Conservation (phyloP, 1,140 invertebrate genomes). For the Tetramorium simillimum region DNA sequence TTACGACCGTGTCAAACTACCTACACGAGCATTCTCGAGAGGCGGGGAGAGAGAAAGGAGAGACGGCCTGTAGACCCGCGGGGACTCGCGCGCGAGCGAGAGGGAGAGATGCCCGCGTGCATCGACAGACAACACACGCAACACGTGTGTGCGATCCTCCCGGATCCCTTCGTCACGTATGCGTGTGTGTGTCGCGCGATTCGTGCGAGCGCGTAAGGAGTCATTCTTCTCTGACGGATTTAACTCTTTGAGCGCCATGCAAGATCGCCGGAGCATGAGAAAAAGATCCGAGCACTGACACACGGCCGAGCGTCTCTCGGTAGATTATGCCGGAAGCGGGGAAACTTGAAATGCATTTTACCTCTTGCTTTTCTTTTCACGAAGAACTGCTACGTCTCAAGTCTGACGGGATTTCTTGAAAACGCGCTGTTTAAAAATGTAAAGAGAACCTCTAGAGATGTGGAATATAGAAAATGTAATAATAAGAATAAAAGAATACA, state of each 20-base stretch:
- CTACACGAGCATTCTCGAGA: constrained; percentile 78
- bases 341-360: neutral
- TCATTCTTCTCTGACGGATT: neutral
- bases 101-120: constrained; percentile 19
- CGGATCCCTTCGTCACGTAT: too few species aligned
- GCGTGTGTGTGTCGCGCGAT: constrained; percentile 15
- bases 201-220: neutral
- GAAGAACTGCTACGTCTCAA: neutral
- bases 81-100: constrained; percentile 28
- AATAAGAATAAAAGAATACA: too few species aligned
- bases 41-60: constrained; percentile 54
- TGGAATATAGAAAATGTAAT: too few species aligned
- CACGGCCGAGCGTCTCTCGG: neutral
- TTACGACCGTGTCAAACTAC: constrained; percentile 85
- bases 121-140: constrained; percentile 49
- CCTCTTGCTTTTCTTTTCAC: neutral
- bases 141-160: constrained; percentile 46
- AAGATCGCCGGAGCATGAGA: neutral
- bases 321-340: neutral
- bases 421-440: too few species aligned
- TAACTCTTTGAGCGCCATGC: neutral
- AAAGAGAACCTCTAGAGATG: too few species aligned
- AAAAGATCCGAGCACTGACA: neutral
- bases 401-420: neutral
- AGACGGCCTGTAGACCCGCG: constrained; percentile 22